Evolutionary conservation across 2,113 vertebrate genomes (phyloP).

Genomic region (Synodontis membranacea): DNA sequence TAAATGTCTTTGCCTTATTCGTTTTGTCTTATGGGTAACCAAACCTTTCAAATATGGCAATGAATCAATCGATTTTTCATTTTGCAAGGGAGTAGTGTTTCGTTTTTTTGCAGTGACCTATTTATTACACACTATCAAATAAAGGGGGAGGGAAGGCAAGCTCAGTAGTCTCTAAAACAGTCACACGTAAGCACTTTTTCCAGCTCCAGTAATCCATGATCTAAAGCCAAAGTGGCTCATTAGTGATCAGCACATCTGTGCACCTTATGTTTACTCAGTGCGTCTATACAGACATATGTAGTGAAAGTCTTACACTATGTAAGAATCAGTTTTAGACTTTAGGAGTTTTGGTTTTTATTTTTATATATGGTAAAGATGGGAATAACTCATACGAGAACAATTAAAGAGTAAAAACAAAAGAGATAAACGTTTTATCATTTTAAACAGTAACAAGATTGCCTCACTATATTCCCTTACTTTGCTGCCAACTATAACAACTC

Average conservation of each 20-base stretch:
- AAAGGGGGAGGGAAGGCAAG: constrained; percentile 18
- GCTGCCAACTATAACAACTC: constrained; percentile 8
- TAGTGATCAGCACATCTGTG: constrained; percentile 49
- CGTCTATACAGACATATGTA: background rate
- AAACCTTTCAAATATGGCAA: background rate
- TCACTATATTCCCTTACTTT: background rate
- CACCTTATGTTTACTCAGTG: constrained; percentile 38
- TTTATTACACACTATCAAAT: constrained; percentile 19
- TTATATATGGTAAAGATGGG: too few species aligned
- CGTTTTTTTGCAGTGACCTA: background rate
- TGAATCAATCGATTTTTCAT: background rate
- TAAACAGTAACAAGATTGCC: background rate
- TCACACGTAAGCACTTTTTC: constrained; percentile 5
- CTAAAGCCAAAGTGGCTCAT: constrained; percentile 32
- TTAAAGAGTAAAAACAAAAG: background rate
- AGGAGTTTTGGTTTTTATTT: too few species aligned
- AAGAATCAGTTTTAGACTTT: background rate
- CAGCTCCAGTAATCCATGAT: constrained; percentile 25
- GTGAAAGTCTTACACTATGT: background rate
- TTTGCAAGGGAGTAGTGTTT: background rate
- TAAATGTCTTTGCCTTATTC: background rate
- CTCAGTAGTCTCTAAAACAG: background rate
- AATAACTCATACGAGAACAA: background rate
- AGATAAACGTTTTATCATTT: too few species aligned
- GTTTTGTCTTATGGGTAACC: background rate